Evolutionary conservation across 2,888 invertebrate genomes (phyloP).

Genomic region (Drosophila tanythrix): DNA sequence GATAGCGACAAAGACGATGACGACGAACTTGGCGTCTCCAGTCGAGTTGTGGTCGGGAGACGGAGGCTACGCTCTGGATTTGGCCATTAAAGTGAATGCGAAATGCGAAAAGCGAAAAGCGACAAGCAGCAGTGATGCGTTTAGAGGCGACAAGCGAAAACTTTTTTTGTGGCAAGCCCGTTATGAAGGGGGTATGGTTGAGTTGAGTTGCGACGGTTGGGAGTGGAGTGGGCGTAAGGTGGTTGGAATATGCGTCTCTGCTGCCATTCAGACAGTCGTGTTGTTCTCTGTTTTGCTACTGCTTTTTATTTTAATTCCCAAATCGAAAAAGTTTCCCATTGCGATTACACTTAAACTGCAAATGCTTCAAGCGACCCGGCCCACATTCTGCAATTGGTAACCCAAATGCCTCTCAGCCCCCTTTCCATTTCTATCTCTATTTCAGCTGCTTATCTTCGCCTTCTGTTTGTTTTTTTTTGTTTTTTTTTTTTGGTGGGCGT

Average conservation of each 20-base stretch:
- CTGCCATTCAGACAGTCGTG: neutral
- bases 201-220: neutral
- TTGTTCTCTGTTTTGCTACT: conserved; percentile 23
- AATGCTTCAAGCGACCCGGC: conserved; percentile 60
- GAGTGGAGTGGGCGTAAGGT: neutral
- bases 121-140: conserved; percentile 65
- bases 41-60: neutral
- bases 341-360: conserved; percentile 77
- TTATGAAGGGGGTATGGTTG: neutral
- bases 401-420: conserved; percentile 1
- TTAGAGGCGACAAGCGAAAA: conserved; percentile 53
- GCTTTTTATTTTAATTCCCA: conserved; percentile 77
- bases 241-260: neutral
- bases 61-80: conserved; percentile 55
- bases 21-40: conserved; percentile 2
- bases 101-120: conserved; percentile 36
- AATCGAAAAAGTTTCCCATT: conserved; percentile 77
- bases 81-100: conserved; percentile 58
- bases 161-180: conserved; percentile 28
- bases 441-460: neutral
- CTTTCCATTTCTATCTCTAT: neutral
- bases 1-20: conserved; percentile 4
- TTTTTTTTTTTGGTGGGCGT: conserved; percentile 24
- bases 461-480: neutral
- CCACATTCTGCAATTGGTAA: conserved; percentile 9